Evolutionary conservation across 2,113 vertebrate species (phyloP).

Genomic region (Rhineura floridana): DNA sequence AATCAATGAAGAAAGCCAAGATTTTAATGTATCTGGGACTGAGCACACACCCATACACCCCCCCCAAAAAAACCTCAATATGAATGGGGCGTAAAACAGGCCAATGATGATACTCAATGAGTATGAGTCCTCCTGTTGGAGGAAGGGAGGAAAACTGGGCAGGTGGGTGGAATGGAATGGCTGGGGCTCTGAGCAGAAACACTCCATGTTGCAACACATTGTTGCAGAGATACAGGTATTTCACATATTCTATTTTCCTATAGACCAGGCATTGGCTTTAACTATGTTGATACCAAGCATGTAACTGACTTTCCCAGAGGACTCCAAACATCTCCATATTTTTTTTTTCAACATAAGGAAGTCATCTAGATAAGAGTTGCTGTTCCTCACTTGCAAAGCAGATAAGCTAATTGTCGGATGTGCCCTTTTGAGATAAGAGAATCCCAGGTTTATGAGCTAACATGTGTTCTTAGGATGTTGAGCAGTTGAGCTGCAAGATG

Average conservation of each 20-base stretch:
- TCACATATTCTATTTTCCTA: not conserved
- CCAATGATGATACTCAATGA: no score
- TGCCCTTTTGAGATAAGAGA: conserved; percentile 73
- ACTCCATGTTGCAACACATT: no score
- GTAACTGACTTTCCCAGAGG: not conserved
- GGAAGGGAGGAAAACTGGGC: no score
- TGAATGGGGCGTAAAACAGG: no score
- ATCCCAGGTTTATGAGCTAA: conserved; percentile 65
- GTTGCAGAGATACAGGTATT: no score
- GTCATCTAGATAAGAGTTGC: conserved; percentile 64
- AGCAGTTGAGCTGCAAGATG: not conserved
- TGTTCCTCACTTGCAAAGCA: conserved; percentile 64
- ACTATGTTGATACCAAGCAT: not conserved
- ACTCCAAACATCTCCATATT: not conserved
- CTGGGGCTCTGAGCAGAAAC: no score
- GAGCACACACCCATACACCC: no score
- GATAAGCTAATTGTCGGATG: conserved; percentile 76
- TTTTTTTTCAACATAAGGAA: conserved; percentile 51
- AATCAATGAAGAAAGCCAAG: no score
- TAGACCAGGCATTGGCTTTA: not conserved
- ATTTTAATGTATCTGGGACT: no score
- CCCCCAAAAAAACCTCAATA: no score
- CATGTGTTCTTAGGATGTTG: conserved; percentile 60
- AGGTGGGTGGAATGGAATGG: no score
- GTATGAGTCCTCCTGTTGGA: no score